These are phyloP conservation scores for Hemibagrus wyckioides DNA, from an alignment of 2,113 vertebrate species.

Conservation along the genomic window DNA sequence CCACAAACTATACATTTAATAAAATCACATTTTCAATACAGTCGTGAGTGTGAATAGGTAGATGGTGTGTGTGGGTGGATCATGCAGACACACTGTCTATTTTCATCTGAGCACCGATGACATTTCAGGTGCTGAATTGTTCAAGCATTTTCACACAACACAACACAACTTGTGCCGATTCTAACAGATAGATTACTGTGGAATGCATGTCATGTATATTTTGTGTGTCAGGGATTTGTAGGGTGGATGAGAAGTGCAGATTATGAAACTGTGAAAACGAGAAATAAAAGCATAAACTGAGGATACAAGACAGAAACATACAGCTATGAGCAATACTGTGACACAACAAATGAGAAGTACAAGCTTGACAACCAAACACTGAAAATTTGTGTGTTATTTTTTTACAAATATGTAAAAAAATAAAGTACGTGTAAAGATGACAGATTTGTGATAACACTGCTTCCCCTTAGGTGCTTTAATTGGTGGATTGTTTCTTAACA, in stretches of 20 bases:
- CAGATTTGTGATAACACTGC: not conserved
- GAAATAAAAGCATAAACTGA: too few relatives aligned
- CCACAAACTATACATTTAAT: not conserved
- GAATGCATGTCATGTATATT: not conserved
- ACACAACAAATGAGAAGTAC: too few relatives aligned
- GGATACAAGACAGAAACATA: too few relatives aligned
- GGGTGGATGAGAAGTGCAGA: too few relatives aligned
- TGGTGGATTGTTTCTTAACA: not conserved
- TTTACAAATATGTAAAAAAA: too few relatives aligned
- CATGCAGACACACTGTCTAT: not conserved
- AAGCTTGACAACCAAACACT: too few relatives aligned
- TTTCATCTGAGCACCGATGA: constrained; percentile 14
- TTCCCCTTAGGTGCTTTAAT: not conserved
- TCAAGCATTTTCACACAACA: not conserved
- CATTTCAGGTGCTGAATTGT: constrained; percentile 10
- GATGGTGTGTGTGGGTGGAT: constrained; percentile 11
- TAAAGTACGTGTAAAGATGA: too few relatives aligned
- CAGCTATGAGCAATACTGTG: too few relatives aligned
- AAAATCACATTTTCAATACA: not conserved
- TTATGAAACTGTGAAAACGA: too few relatives aligned
- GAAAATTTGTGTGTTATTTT: not conserved
- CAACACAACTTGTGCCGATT: not conserved
- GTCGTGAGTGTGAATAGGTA: not conserved
- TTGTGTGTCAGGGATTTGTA: not conserved
- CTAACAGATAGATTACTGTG: not conserved